Evolutionary conservation across 2,797 vertebrate genomes (phyloP).

Genomic region (Microctenopoma stevenorrisi): DNA sequence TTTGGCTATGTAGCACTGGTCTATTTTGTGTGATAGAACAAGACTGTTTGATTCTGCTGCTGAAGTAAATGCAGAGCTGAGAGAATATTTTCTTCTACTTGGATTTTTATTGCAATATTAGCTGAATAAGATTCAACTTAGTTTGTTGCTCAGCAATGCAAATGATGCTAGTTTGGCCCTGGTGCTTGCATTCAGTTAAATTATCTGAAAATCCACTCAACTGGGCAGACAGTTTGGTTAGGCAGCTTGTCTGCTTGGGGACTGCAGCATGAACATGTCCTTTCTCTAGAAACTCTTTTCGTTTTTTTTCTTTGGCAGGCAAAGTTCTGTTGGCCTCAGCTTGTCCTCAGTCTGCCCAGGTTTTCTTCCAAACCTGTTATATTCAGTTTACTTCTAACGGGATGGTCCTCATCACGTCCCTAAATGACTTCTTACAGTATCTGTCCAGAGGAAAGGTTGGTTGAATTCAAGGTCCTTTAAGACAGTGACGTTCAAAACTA

Average conservation of each 20-base stretch:
- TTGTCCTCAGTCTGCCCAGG: background rate
- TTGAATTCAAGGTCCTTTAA: background rate
- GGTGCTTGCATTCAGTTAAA: background rate
- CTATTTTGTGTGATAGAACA: constrained; percentile 41
- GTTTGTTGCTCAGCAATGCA: constrained; percentile 12
- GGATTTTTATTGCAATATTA: constrained; percentile 31
- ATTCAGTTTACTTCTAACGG: background rate
- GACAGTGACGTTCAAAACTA: no score
- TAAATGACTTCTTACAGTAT: background rate
- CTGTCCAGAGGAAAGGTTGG: background rate
- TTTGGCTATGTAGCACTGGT: background rate
- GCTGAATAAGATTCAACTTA: constrained; percentile 19
- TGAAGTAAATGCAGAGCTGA: constrained; percentile 32
- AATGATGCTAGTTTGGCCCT: background rate
- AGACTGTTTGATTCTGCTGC: background rate
- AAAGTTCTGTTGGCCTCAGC: background rate
- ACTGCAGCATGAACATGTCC: background rate
- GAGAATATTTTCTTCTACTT: constrained; percentile 17
- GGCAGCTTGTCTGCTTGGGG: no score
- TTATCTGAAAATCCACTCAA: no score
- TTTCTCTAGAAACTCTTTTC: background rate
- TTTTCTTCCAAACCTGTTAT: background rate
- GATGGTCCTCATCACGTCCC: background rate
- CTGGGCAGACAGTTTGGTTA: no score
- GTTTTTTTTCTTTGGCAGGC: background rate